These are phyloP conservation scores for Bombus polaris DNA, from an alignment of 1,140 invertebrate species.

Conservation along the genomic window DNA sequence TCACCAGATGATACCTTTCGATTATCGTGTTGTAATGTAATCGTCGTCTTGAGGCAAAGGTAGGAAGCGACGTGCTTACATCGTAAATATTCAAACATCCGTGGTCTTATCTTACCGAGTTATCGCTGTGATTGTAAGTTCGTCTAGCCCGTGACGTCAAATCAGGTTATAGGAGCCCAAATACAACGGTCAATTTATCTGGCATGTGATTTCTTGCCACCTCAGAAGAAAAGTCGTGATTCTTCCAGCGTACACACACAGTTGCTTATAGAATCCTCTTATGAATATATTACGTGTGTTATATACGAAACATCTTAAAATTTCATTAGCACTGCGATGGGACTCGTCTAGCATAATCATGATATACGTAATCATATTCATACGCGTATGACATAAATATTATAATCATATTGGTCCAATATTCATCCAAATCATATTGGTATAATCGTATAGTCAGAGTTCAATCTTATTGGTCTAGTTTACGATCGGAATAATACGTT, in stretches of 20 bases:
- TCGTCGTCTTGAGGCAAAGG: neutral
- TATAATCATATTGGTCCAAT: too few relatives aligned
- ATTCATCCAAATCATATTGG: too few relatives aligned
- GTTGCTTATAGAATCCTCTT: neutral
- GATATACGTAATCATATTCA: too few relatives aligned
- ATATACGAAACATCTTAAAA: too few relatives aligned
- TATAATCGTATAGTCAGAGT: too few relatives aligned
- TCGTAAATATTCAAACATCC: conserved; percentile 42
- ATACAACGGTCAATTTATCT: conserved; percentile 8
- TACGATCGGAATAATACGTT: too few relatives aligned
- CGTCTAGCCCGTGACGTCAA: conserved; percentile 23
- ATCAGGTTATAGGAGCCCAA: neutral
- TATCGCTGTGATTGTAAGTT: conserved; percentile 39
- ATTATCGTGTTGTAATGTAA: conserved; percentile 21
- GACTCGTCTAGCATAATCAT: too few relatives aligned
- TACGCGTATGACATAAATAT: too few relatives aligned
- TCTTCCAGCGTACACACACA: neutral
- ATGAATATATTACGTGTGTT: too few relatives aligned
- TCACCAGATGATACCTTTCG: neutral
- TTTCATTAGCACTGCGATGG: too few relatives aligned
- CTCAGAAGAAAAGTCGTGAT: neutral
- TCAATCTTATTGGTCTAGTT: too few relatives aligned
- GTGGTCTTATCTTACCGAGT: conserved; percentile 31
- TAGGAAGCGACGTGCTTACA: conserved; percentile 9
- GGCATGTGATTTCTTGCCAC: neutral